A percentile compares a stretch with the other conserved stretches of the same genome.
Evolutionary conservation across 2,888 invertebrate genomes (phyloP).

Genomic region (Polydrusus cervinus): DNA sequence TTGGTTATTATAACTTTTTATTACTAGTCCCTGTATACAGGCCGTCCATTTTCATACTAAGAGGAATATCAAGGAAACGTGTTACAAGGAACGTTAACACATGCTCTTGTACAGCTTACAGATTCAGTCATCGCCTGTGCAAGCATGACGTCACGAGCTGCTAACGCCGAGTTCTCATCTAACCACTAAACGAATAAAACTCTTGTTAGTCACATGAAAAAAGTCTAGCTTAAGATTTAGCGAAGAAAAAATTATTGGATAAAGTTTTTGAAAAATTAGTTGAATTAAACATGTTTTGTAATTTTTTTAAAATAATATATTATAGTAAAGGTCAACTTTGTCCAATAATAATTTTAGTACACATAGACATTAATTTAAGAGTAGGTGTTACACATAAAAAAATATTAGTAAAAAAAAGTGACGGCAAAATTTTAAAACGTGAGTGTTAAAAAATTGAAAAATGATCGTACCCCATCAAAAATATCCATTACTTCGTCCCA

Average conservation of each 20-base stretch:
- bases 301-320: too few relatives aligned
- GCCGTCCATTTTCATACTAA: too few relatives aligned
- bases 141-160: slow-evolving; percentile 79
- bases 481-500: slow-evolving; percentile 98
- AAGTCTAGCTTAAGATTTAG: slow-evolving; percentile 6
- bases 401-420: slow-evolving; percentile 9
- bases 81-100: slow-evolving; percentile 24
- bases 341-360: slow-evolving; percentile 15
- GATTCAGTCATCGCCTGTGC: slow-evolving; percentile 81
- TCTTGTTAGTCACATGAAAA: slow-evolving; percentile 52
- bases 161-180: slow-evolving; percentile 83
- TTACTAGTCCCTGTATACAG: too few relatives aligned
- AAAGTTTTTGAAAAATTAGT: neutral
- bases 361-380: neutral
- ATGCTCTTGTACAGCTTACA: slow-evolving; percentile 74
- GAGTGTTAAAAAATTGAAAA: slow-evolving; percentile 35
- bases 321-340: neutral
- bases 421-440: slow-evolving; percentile 26
- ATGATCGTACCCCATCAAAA: slow-evolving; percentile 91
- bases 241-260: neutral
- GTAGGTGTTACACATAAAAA: slow-evolving; percentile 20
- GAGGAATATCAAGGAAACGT: slow-evolving; percentile 12
- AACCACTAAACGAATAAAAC: slow-evolving; percentile 73
- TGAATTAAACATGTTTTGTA: too few relatives aligned
- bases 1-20: too few relatives aligned